These are phyloP conservation scores for Lepidotrigona ventralis DNA, from an alignment of 1,140 invertebrate species.

Conservation along the genomic window DNA sequence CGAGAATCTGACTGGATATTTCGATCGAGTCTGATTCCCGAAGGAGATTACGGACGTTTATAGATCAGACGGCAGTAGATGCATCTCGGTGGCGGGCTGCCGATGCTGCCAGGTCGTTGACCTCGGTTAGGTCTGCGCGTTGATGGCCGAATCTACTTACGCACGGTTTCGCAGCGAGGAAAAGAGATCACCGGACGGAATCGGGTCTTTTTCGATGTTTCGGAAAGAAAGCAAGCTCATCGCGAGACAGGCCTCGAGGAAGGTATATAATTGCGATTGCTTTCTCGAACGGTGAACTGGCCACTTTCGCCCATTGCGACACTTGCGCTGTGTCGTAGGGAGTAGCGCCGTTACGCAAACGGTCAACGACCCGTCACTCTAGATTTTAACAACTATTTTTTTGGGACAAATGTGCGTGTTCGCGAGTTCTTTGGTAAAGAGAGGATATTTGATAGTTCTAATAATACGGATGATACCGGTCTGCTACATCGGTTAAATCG, in stretches of 20 bases:
- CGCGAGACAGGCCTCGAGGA: conserved; percentile 5
- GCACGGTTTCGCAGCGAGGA: conserved; percentile 29
- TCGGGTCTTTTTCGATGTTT: conserved; percentile 27
- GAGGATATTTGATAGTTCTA: not conserved
- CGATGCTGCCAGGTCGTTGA: conserved; percentile 54
- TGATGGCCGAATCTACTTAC: conserved; percentile 28
- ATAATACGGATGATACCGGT: not conserved
- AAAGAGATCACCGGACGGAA: conserved; percentile 22
- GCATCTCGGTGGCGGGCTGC: conserved; percentile 16
- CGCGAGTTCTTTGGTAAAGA: not conserved
- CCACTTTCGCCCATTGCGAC: conserved; percentile 79
- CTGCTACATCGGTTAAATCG: not conserved
- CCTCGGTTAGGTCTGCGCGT: conserved; percentile 45
- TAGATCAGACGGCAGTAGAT: conserved; percentile 12
- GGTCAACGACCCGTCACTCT: conserved; percentile 74
- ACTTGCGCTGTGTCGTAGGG: conserved; percentile 60
- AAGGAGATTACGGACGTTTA: conserved; percentile 4
- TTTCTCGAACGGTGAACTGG: conserved; percentile 72
- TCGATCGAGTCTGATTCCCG: not conserved
- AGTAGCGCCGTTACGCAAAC: conserved; percentile 76
- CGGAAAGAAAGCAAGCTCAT: conserved; percentile 59
- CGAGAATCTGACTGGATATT: not conserved
- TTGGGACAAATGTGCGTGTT: not conserved
- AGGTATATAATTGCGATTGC: conserved; percentile 63
- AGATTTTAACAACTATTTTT: conserved; percentile 70